Conservation (phyloP, 2,113 vertebrate species). For the Aythya baeri region DNA sequence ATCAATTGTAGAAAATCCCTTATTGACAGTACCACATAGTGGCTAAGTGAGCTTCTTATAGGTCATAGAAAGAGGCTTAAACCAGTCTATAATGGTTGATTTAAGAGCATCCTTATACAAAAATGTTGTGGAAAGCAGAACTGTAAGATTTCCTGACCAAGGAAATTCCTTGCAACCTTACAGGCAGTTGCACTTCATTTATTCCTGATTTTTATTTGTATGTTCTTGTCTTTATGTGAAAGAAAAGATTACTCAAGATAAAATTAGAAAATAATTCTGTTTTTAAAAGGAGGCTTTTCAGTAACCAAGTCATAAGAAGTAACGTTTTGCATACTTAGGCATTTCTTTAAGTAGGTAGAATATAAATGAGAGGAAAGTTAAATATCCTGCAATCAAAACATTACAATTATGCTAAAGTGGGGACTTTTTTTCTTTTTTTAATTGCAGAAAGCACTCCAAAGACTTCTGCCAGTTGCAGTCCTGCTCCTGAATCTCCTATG, state of each 20-base stretch:
- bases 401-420: conserved; percentile 32
- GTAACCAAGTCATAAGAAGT: not conserved
- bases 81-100: not conserved
- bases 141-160: not conserved
- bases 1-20: not conserved
- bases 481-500: conserved; percentile 92
- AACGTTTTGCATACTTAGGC: conserved; percentile 23
- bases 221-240: conserved; percentile 3
- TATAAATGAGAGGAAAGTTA: conserved; percentile 40
- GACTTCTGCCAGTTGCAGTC: conserved; percentile 95
- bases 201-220: conserved; percentile 25
- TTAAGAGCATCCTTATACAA: not conserved
- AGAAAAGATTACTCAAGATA: conserved; percentile 17
- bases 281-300: conserved; percentile 30
- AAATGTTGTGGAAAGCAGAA: conserved; percentile 19
- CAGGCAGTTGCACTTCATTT: not conserved
- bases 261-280: conserved; percentile 12
- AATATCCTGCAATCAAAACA: conserved; percentile 51
- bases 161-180: not conserved
- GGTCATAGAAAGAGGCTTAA: not conserved
- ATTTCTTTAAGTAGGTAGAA: conserved; percentile 39
- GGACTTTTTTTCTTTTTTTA: conserved; percentile 21
- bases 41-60: not conserved
- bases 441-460: conserved; percentile 92
- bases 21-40: not conserved